These are phyloP conservation scores for Halichoerus grypus DNA, from an alignment of 2,113 vertebrate genomes.

Conservation along the genomic window DNA sequence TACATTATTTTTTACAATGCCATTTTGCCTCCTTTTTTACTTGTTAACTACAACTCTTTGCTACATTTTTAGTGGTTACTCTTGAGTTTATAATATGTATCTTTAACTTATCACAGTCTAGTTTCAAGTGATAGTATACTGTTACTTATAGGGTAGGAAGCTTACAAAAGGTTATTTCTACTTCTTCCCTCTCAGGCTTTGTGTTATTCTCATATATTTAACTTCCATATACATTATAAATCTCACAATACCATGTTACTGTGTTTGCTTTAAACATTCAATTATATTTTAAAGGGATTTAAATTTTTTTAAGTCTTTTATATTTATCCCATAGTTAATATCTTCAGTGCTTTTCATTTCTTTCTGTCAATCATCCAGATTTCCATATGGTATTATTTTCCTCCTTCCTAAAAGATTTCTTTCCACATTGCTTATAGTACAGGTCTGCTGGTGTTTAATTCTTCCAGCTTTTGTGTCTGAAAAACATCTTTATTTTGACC, in stretches of 20 bases:
- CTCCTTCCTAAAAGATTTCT: constrained; percentile 29
- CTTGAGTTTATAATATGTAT: background rate
- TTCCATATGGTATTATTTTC: background rate
- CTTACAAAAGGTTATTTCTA: background rate
- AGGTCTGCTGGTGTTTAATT: background rate
- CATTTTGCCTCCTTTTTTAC: background rate
- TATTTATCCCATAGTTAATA: background rate
- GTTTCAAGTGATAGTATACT: background rate
- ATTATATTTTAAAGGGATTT: background rate
- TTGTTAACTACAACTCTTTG: background rate
- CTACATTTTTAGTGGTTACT: background rate
- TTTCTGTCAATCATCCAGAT: background rate
- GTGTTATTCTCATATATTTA: background rate
- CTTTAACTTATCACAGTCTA: background rate
- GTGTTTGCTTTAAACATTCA: background rate
- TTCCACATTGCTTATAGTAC: background rate
- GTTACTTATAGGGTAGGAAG: background rate
- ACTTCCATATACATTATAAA: background rate
- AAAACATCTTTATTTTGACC: background rate
- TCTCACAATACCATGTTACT: background rate
- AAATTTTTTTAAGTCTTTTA: background rate
- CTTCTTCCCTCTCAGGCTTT: background rate
- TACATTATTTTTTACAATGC: background rate
- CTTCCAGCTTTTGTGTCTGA: background rate
- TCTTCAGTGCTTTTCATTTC: background rate